Conservation (phyloP, 2,888 invertebrate species). For the Poecilobothrus nobilitatus region DNA sequence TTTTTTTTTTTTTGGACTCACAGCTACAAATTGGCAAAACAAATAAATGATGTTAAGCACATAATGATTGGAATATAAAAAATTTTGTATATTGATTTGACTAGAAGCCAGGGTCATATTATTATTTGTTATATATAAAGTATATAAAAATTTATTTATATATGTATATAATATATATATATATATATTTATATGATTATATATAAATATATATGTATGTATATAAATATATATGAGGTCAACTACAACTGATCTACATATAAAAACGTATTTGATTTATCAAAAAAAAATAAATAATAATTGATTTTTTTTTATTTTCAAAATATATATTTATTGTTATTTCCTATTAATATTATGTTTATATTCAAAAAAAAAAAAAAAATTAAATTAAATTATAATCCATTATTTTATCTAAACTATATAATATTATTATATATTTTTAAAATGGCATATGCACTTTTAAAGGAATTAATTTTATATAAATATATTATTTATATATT, state of each 20-base stretch:
- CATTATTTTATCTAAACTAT: background rate
- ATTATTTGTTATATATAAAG: background rate
- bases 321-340: background rate
- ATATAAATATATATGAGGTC: background rate
- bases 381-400: background rate
- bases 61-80: slow-evolving; percentile 1
- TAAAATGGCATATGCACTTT: too few relatives aligned
- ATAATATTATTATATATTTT: background rate
- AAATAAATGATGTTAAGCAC: slow-evolving; percentile 6
- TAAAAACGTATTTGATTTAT: background rate
- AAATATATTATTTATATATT: too few relatives aligned
- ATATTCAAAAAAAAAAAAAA: background rate
- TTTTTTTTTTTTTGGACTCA: background rate
- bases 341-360: background rate
- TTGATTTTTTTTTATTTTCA: background rate
- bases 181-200: background rate
- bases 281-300: background rate
- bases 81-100: background rate
- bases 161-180: background rate
- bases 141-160: background rate
- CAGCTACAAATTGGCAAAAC: slow-evolving; percentile 6
- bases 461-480: too few relatives aligned
- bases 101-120: slow-evolving; percentile 6
- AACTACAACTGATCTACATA: slow-evolving; percentile 4
- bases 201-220: background rate